Base-by-base conservation (phyloP, 2,113 vertebrate genomes). In the Platanista minor region DNA sequence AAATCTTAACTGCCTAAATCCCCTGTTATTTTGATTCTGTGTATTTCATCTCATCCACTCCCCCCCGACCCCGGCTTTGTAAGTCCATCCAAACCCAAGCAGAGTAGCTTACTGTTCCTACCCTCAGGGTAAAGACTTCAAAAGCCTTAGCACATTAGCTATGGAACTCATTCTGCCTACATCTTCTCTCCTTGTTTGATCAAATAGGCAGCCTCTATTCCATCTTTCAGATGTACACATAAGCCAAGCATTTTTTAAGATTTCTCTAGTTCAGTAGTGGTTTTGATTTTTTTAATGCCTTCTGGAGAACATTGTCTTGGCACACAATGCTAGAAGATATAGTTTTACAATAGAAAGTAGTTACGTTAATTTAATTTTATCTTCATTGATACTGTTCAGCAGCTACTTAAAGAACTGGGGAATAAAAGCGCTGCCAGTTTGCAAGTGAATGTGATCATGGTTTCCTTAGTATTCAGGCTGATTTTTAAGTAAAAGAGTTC, bases 71-170 rank as follows among this genome's bases (percentile, higher is more conserved):
- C 21, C 27, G 23, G 72, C 87, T 93, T 94, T 94, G 36, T 91
- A 87, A 94, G 71, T 82, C 31, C 62, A 75, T 91, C 33, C 67
- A 94, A 91, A 93, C 72, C 29, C 72, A 80, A 82, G 61, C 23
- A 82, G 14, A 96, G 61, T 69, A 78, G 57, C 41, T 98, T 88
- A 82, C 91, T 95, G 95, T 95, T 94, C 86, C 61, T 93, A 7
- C 81, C 89, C 89, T 89, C 36, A 9, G 86, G 86, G 59, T 82
- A 90, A 74, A 91, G 61, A 96, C 83, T 92, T 97, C 93, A 94
- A 94, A 97, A 93, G 54, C 91, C 67, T 85, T 49, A 88, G 1
- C 31, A 89, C 64, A 54, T 92, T 92, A 57, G 90, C 66, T 74
- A 0, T 64, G 54, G 62, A 92, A 52, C 88, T 94, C 91, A 64